Base-by-base conservation (phyloP, 2,888 invertebrate genomes). In the Rhabditophanes sp. region DNA sequence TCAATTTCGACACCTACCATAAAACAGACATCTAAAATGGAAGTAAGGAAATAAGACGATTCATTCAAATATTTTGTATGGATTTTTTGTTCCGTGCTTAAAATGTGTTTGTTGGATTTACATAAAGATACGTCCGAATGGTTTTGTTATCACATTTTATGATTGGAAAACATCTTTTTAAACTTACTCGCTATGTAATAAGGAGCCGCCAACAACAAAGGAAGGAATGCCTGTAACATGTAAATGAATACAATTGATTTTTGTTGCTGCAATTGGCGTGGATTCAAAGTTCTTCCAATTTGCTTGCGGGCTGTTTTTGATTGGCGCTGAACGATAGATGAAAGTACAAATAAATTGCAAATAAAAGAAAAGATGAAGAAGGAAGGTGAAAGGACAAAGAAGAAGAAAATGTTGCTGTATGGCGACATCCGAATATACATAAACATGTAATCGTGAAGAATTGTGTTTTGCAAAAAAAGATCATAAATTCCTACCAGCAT, bases 1-100 rank as follows among this genome's bases (percentile, higher is more conserved):
- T 52, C 41, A 19, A 48, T 48, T 25, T 50, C 50, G 14, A 48
- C 41, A 24, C 41, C 33, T 32, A 53, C 52, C 53, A 48, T 53
- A 27, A 48, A 48, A 41, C 53, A 48, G 9, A 48, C 31, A 22
- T 38, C 47, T 47, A 21, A 47, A 46, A 27, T 17, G 4, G 3
- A 12, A 30, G 23, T 14, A 20, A 28, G 18, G 4, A 6, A 4
- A n/a, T 4, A n/a, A n/a, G 23, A 8, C 23, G 23, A 22, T 22
- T 22, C 9, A 22, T 8, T 8, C 23, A 22, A 8, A 22, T 22
- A 8, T 22, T 22, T 22, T 22, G 23, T 9, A 8, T 9, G 9
- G n/a, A n/a, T n/a, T n/a, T n/a, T n/a, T n/a, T n/a, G n/a, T n/a
- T 8, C 27, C 27, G 9, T 11, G 8, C 9, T 23, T 23, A 11